Evolutionary conservation across 2,888 invertebrate genomes (phyloP), one percentile per base, ranked within the genome.

Genomic region (Lomographa bimaculata): DNA sequence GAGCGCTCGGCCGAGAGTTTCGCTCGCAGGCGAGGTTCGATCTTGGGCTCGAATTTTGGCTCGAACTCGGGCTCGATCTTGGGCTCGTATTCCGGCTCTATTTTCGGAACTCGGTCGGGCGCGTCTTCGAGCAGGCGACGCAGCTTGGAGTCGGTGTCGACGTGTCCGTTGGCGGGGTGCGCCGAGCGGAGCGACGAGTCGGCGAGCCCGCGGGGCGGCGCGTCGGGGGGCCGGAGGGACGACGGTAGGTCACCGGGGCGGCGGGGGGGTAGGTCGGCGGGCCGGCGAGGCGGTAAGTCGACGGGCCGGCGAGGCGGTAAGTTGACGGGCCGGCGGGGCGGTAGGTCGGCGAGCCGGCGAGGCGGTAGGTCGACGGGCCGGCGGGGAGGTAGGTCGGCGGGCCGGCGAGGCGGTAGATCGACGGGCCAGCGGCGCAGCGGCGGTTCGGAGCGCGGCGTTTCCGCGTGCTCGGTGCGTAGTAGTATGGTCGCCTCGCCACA

Each of bases 401-500:
- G n/a, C n/a, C n/a, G n/a, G n/a, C n/a, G n/a, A n/a, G n/a, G n/a
- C n/a, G n/a, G n/a, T n/a, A n/a, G n/a, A n/a, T n/a, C n/a, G n/a
- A n/a, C n/a, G n/a, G n/a, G n/a, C n/a, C n/a, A n/a, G 35, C n/a
- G 41, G 10, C 40, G 47, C 50, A 38, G 49, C 57, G 37, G 51
- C 53, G 54, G 43, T 17, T 55, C 46, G 24, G 62, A n/a, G 36
- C 19, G 71, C 69, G 14, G 14, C 3, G 2, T 4, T 2, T 2
- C 3, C 41, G 81, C 80, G 65, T 84, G 80, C 57, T 73, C 67
- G 7, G 78, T 58, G 23, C 78, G 79, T 50, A 84, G 60, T 40
- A 85, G 60, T 30, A 86, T 77, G 7, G 79, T 79, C 12, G 84
- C 81, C 30, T 72, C 72, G 27, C 84, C 81, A 3, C 67, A 50